These are phyloP conservation scores for Drosophila mimica DNA, from an alignment of 2,888 invertebrate species.

Conservation along the genomic window DNA sequence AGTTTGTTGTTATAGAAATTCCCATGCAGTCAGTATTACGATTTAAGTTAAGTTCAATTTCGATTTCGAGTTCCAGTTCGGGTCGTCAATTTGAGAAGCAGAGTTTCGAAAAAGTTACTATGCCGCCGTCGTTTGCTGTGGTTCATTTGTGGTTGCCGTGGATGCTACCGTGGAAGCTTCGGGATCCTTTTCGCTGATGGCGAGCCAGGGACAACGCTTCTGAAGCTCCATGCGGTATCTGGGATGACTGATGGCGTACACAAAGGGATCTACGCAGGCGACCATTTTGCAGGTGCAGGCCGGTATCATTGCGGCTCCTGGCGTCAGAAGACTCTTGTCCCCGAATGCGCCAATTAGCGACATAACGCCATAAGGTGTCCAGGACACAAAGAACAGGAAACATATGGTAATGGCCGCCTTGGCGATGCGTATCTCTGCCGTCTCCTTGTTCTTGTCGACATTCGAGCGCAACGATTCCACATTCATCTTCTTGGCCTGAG, in stretches of 20 bases:
- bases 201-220: conserved; percentile 91
- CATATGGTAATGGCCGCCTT: conserved; percentile 95
- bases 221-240: conserved; percentile 93
- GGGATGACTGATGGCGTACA: conserved; percentile 96
- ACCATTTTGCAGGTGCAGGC: conserved; percentile 94
- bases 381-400: conserved; percentile 93
- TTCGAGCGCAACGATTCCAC: conserved; percentile 69
- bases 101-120: conserved; percentile 47
- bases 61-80: not conserved
- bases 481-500: conserved; percentile 70
- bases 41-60: conserved; percentile 14
- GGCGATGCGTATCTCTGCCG: conserved; percentile 93
- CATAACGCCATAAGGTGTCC: conserved; percentile 95
- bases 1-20: conserved; percentile 41
- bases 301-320: conserved; percentile 92
- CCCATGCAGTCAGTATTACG: conserved; percentile 57
- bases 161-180: conserved; percentile 87
- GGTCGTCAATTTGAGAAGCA: conserved; percentile 22
- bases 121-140: conserved; percentile 82
- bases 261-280: conserved; percentile 96
- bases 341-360: conserved; percentile 94
- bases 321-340: conserved; percentile 89
- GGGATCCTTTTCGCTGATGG: conserved; percentile 88
- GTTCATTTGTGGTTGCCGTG: conserved; percentile 74
- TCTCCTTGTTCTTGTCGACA: conserved; percentile 67